Base-by-base conservation (phyloP, 1,140 invertebrate genomes). In the Thereuonema tuberculata region DNA sequence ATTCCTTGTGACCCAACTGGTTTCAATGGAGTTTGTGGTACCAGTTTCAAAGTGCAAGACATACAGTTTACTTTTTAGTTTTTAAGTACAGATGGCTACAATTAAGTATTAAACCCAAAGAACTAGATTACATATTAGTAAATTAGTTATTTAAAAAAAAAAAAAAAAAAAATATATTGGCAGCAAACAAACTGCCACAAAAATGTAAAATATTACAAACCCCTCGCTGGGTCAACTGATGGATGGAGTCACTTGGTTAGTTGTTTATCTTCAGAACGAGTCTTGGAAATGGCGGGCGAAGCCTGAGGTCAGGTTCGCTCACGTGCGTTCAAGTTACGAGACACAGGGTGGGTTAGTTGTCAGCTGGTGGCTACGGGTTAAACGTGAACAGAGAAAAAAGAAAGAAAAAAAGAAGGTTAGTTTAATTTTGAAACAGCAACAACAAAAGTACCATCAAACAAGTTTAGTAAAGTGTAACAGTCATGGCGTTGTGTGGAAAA, bases 291-390 rank as follows among this genome's bases (percentile, higher is more conserved):
- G 9, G 37, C 37, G 9, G 37, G n/a, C 9, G 37, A 43, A n/a
- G 9, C 37, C 37, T 12, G 48, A 5, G 48, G 48, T 5, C 48
- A 21, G 48, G 48, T 5, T 50, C 48, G 23, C 48, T n/a, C n/a
- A 20, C 48, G 48, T 50, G 48, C 48, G 17, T 50, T 50, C 48
- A 50, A 20, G n/a, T 9, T 50, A 50, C 48, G 48, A 50, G 48
- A 50, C 48, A 50, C 48, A 50, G 48, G 48, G 48, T 50, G 48
- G 48, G 48, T 50, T 50, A 50, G 48, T 50, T 50, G 48, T 20
- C 48, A 50, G 48, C 48, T 20, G 48, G 48, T 50, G 17, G 48
- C 48, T 50, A 50, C 17, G 17, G 17, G 48, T 50, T 50, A 50
- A 50, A 50, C 48, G 48, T 50, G 48, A 37, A 50, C 48, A 50